Conservation (phyloP, 2,888 invertebrate species). For the Phaonia tiefii region DNA sequence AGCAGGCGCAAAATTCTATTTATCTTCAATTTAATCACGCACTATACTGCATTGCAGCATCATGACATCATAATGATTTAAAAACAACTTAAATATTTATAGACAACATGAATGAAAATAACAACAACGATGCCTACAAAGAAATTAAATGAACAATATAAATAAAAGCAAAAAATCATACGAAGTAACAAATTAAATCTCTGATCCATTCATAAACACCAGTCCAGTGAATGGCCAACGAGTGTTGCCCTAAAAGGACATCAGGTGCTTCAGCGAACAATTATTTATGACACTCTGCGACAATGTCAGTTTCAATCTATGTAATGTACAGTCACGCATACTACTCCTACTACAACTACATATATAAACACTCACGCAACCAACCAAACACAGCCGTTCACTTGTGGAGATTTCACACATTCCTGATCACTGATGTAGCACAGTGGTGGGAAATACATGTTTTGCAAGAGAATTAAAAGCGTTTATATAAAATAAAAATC, state of each 20-base stretch:
- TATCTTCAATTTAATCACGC: too few species aligned
- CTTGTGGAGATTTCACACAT: too few species aligned
- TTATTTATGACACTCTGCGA: conserved; percentile 68
- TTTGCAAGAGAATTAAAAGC: too few species aligned
- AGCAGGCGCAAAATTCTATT: too few species aligned
- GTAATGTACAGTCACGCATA: conserved; percentile 11
- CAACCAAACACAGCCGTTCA: not conserved
- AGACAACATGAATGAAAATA: not conserved
- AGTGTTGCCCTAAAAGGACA: conserved; percentile 48
- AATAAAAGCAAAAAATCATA: too few species aligned
- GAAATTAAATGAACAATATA: too few species aligned
- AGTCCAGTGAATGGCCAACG: conserved; percentile 15
- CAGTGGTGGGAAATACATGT: not conserved
- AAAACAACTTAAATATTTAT: conserved; percentile 34
- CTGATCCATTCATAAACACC: conserved; percentile 41
- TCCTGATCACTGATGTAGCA: too few species aligned
- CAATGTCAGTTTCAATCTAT: conserved; percentile 59
- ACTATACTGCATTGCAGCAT: conserved; percentile 13
- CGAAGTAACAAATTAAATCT: conserved; percentile 58
- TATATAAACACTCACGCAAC: not conserved
- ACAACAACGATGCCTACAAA: not conserved
- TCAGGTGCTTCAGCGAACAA: conserved; percentile 53
- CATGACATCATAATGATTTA: conserved; percentile 1
- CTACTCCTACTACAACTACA: too few species aligned
- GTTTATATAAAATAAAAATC: too few species aligned